These are phyloP conservation scores for Cataglyphis hispanica DNA, from an alignment of 1,140 invertebrate species.

Conservation along the genomic window DNA sequence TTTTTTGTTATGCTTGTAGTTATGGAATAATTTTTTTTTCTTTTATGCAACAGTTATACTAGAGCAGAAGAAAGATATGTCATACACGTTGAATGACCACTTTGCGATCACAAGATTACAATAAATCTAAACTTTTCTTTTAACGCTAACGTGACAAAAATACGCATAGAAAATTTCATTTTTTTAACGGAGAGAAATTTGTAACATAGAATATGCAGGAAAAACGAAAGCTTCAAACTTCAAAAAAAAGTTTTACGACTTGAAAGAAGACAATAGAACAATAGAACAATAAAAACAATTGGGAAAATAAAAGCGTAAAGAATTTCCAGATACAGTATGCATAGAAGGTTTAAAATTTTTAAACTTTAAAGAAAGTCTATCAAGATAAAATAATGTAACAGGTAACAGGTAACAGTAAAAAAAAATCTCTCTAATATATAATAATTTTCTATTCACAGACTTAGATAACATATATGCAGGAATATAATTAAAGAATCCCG, in stretches of 20 bases:
- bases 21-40: background rate
- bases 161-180: background rate
- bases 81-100: background rate
- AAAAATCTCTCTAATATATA: background rate
- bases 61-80: background rate
- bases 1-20: background rate
- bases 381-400: background rate
- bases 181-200: background rate
- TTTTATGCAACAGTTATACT: slow-evolving; percentile 15
- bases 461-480: background rate
- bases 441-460: background rate
- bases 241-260: background rate
- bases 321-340: background rate
- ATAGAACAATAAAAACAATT: background rate
- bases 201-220: too few species aligned
- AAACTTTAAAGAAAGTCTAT: background rate
- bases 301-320: background rate
- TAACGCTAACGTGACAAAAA: background rate
- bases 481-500: background rate
- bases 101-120: background rate
- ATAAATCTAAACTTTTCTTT: slow-evolving; percentile 1
- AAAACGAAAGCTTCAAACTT: background rate
- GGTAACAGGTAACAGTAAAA: background rate
- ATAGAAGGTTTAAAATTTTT: background rate
- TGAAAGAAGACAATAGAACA: too few species aligned